Evolutionary conservation across 2,113 vertebrate genomes (phyloP).

Genomic region (Pogonocichla stellata): DNA sequence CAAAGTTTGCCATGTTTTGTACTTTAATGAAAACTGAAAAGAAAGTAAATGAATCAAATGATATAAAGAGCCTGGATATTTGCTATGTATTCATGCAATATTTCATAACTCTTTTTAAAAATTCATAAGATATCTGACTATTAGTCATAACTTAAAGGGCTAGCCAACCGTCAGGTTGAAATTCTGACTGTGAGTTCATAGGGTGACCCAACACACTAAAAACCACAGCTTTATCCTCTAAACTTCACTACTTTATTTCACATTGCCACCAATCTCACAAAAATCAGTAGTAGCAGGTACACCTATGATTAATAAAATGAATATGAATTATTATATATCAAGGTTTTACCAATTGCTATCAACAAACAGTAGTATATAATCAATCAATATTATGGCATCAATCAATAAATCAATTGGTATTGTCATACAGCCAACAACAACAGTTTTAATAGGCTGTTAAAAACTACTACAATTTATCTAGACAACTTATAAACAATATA

Average conservation of each 20-base stretch:
- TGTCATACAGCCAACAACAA: background rate
- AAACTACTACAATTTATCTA: background rate
- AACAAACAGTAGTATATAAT: background rate
- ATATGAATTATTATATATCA: background rate
- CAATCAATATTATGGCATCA: background rate
- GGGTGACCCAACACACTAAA: rapidly evolving
- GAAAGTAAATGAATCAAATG: background rate
- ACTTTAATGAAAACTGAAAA: background rate
- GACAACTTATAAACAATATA: background rate
- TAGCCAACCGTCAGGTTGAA: background rate
- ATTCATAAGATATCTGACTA: background rate
- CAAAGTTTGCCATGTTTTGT: background rate
- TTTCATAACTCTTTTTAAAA: background rate
- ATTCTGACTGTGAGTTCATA: background rate
- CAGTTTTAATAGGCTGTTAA: background rate
- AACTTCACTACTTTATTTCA: background rate
- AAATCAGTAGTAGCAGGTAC: background rate
- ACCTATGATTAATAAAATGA: background rate
- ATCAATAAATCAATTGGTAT: background rate
- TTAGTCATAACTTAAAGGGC: background rate
- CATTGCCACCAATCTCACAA: background rate
- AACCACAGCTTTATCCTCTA: background rate
- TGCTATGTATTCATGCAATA: background rate
- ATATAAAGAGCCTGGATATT: background rate
- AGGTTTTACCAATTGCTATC: background rate